These are phyloP conservation scores for Drosophila ezoana DNA, from an alignment of 2,888 invertebrate genomes.

Conservation along the genomic window DNA sequence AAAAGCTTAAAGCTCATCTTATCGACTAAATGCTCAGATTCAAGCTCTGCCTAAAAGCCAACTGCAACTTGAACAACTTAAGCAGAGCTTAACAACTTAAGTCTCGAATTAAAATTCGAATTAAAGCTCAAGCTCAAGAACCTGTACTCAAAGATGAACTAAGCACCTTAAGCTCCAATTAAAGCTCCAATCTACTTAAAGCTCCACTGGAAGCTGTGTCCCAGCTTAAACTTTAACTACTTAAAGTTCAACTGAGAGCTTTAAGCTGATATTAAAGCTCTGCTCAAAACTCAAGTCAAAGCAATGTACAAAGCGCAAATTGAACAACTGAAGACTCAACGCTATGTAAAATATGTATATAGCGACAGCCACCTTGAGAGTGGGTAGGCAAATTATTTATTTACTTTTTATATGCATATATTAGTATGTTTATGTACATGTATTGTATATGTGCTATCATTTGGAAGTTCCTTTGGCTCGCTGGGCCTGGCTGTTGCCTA, in stretches of 20 bases:
- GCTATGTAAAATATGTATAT: no score
- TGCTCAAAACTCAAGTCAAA: no score
- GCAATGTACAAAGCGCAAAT: no score
- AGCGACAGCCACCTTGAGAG: neutral
- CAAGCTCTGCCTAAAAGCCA: no score
- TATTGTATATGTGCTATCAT: slow-evolving; percentile 16
- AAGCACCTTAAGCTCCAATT: neutral
- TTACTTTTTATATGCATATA: neutral
- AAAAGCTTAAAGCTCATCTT: no score
- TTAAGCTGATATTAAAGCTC: no score
- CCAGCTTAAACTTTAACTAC: no score
- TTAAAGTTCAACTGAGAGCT: no score
- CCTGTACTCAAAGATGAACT: no score
- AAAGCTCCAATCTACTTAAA: neutral
- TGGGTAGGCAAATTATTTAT: slow-evolving; percentile 15
- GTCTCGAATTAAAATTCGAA: neutral
- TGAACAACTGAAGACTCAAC: no score
- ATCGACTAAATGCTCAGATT: no score
- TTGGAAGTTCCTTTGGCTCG: slow-evolving; percentile 9
- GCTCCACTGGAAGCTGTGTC: neutral
- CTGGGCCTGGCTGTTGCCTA: slow-evolving; percentile 7
- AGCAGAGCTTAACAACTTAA: neutral
- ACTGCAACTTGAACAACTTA: no score
- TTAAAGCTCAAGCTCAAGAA: neutral
- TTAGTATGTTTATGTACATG: neutral